These are phyloP conservation scores for Dryas iulia DNA, from an alignment of 1,140 invertebrate species.

Conservation along the genomic window DNA sequence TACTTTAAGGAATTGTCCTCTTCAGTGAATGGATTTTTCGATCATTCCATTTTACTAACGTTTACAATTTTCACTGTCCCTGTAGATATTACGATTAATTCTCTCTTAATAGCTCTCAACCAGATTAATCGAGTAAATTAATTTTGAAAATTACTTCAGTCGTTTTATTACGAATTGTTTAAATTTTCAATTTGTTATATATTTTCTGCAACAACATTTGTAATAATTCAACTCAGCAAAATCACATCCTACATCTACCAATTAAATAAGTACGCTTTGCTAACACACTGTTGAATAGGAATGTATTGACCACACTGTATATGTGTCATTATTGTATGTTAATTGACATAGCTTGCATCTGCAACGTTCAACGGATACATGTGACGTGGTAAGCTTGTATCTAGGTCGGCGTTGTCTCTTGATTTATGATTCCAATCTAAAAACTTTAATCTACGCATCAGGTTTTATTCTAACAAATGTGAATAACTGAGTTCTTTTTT, in stretches of 20 bases:
- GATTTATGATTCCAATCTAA: background rate
- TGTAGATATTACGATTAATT: no score
- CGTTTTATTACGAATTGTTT: no score
- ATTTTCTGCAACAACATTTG: no score
- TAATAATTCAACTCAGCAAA: background rate
- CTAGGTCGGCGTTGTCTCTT: conserved; percentile 4
- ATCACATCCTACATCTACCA: background rate
- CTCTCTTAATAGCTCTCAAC: no score
- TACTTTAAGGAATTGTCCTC: no score
- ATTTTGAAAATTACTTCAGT: no score
- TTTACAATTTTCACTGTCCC: no score
- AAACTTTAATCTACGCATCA: background rate
- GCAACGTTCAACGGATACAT: conserved; percentile 10
- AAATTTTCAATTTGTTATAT: no score
- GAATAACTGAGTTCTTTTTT: conserved; percentile 1
- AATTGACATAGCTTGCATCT: conserved; percentile 22
- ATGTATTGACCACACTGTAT: conserved; percentile 17
- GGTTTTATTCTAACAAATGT: background rate
- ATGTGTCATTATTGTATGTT: conserved; percentile 29
- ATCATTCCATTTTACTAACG: no score
- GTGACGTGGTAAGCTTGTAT: conserved; percentile 12
- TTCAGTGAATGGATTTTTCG: no score
- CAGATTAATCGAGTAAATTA: no score
- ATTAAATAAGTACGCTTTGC: background rate
- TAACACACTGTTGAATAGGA: background rate